These are phyloP conservation scores for Drosophila arizonae DNA, from an alignment of 1,140 invertebrate species.

Conservation along the genomic window DNA sequence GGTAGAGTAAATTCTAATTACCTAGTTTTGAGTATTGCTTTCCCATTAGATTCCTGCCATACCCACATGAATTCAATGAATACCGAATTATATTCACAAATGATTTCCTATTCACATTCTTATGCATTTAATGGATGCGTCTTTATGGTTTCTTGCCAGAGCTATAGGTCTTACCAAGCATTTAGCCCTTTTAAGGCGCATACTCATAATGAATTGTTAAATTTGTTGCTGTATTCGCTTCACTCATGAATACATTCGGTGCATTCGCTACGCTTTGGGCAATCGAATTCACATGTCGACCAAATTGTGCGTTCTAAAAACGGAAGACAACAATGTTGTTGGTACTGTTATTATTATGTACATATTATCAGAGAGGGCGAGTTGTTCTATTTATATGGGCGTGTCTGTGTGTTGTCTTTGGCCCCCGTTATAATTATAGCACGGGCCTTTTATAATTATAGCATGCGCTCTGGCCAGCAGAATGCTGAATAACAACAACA, in stretches of 20 bases:
- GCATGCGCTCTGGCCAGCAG: conserved; percentile 36
- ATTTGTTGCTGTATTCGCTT: neutral
- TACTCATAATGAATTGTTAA: neutral
- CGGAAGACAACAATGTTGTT: neutral
- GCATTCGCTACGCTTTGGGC: conserved; percentile 1
- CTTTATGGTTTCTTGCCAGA: too few relatives aligned
- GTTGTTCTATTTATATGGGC: conserved; percentile 67
- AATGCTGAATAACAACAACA: conserved; percentile 22
- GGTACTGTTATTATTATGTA: neutral
- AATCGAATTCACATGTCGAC: neutral
- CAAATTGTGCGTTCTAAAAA: neutral
- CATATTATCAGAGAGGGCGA: conserved; percentile 19
- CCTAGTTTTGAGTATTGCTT: too few relatives aligned
- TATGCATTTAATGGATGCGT: too few relatives aligned
- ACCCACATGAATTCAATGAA: too few relatives aligned
- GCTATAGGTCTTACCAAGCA: too few relatives aligned
- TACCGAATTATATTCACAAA: too few relatives aligned
- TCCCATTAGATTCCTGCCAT: too few relatives aligned
- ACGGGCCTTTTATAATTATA: conserved; percentile 72
- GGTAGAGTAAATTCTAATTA: too few relatives aligned
- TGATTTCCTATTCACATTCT: too few relatives aligned
- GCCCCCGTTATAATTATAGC: conserved; percentile 72
- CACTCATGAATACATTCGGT: neutral
- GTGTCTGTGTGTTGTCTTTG: conserved; percentile 64
- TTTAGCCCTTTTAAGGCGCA: neutral